phyloP scores from a whole-genome alignment of 2,797 vertebrate species.

The Notoglanidium macrostoma region DNA sequence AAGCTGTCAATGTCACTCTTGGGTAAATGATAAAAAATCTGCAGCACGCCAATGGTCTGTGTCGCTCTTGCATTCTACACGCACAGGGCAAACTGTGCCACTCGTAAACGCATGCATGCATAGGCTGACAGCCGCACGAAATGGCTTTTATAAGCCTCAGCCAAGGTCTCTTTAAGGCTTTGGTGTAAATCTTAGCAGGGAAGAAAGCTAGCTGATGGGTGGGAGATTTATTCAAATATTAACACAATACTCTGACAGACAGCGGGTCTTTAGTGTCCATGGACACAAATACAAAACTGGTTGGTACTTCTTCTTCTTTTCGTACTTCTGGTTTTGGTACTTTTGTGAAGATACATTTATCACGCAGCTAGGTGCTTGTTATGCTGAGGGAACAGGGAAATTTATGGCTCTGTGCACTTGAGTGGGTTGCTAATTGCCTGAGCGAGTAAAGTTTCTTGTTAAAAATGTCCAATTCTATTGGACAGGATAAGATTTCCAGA shows the following conservation, averaged over 20 bases:
- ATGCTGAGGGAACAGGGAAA: neutral
- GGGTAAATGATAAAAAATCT: constrained; percentile 45
- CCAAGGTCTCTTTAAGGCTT: constrained; percentile 31
- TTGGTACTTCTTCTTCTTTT: constrained; percentile 7
- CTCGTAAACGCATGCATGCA: constrained; percentile 48
- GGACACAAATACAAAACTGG: constrained; percentile 30
- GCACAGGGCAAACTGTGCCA: constrained; percentile 40
- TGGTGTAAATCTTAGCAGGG: constrained; percentile 31
- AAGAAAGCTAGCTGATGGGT: constrained; percentile 39
- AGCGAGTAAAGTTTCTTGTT: neutral
- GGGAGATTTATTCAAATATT: constrained; percentile 52
- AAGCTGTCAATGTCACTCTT: constrained; percentile 47
- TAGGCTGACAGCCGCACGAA: constrained; percentile 38
- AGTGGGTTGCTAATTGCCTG: neutral
- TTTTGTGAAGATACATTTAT: constrained; percentile 18
- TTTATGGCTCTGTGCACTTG: neutral
- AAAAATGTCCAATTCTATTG: neutral
- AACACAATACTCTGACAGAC: constrained; percentile 29
- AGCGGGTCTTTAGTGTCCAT: constrained; percentile 20
- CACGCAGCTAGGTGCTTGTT: constrained; percentile 3
- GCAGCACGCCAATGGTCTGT: constrained; percentile 42
- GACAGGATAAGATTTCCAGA: neutral
- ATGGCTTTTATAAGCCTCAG: constrained; percentile 37
- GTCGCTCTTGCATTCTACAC: constrained; percentile 47
- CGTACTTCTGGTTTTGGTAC: no score